phyloP scores from a whole-genome alignment of 2,797 vertebrate species.

The Parambassis ranga region DNA sequence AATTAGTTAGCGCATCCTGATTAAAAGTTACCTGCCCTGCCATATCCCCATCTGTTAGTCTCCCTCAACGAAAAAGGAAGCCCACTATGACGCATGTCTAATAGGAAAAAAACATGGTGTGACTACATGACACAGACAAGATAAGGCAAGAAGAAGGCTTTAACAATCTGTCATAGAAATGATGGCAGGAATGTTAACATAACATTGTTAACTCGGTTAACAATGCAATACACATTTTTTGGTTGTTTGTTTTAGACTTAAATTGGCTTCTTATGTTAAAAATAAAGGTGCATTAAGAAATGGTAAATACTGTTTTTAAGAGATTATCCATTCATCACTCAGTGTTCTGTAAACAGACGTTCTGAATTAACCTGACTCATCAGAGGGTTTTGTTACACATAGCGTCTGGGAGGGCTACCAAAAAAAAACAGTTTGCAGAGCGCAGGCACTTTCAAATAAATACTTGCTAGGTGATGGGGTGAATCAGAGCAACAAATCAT shows the following conservation, averaged over 20 bases:
- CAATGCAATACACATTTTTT: not conserved
- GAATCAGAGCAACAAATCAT: too few relatives aligned
- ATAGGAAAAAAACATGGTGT: slow-evolving; percentile 42
- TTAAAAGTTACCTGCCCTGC: slow-evolving; percentile 69
- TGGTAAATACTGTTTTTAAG: slow-evolving; percentile 34
- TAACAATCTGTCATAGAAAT: not conserved
- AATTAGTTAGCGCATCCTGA: slow-evolving; percentile 79
- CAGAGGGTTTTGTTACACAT: too few relatives aligned
- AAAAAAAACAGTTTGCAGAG: too few relatives aligned
- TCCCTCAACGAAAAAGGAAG: slow-evolving; percentile 40
- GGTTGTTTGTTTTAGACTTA: not conserved
- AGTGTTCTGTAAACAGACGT: slow-evolving; percentile 71
- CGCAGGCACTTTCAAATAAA: too few relatives aligned
- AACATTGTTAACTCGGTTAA: too few relatives aligned
- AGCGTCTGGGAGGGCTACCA: too few relatives aligned
- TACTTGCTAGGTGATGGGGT: too few relatives aligned
- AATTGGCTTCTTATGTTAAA: not conserved
- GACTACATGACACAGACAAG: slow-evolving; percentile 35
- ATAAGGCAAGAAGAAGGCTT: not conserved
- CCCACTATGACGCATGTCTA: slow-evolving; percentile 59
- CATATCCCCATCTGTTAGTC: slow-evolving; percentile 43
- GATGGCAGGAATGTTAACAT: not conserved
- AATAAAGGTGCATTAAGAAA: not conserved
- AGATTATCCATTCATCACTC: slow-evolving; percentile 65
- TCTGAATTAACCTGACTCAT: too few relatives aligned